These are phyloP conservation scores for Seriola dumerili DNA, from an alignment of 2,113 vertebrate species.

Conservation along the genomic window DNA sequence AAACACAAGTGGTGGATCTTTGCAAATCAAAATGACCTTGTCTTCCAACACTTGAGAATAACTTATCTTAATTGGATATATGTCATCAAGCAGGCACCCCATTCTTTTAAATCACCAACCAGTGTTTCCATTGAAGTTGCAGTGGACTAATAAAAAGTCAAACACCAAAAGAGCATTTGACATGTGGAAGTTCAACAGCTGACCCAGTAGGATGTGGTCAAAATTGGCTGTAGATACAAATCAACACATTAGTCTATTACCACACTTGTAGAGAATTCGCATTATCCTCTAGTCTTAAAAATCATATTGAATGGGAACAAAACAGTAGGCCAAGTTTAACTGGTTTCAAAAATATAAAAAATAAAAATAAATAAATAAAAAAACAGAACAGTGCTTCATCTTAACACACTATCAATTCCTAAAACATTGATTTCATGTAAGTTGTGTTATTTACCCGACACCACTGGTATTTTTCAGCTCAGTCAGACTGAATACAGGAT, in stretches of 20 bases:
- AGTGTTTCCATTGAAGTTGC: not conserved
- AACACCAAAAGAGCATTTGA: not conserved
- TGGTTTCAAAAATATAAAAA: too few relatives aligned
- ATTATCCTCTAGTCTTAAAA: constrained; percentile 40
- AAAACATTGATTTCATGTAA: not conserved
- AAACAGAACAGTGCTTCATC: not conserved
- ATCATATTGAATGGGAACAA: not conserved
- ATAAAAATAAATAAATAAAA: not conserved
- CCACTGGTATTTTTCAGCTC: not conserved
- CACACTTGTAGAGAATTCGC: not conserved
- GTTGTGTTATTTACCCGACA: not conserved
- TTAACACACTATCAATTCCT: not conserved
- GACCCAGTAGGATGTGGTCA: not conserved
- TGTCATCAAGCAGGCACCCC: not conserved
- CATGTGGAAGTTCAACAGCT: not conserved
- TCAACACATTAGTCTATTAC: not conserved
- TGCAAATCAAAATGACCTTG: not conserved
- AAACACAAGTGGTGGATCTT: not conserved
- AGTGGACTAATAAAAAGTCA: not conserved
- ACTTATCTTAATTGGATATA: not conserved
- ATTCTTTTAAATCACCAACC: not conserved
- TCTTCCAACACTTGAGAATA: not conserved
- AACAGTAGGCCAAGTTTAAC: not conserved
- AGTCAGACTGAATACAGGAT: too few relatives aligned
- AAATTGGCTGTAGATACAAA: not conserved